phyloP scores from a whole-genome alignment of 2,113 vertebrate species.

The Sisor rabdophorus region DNA sequence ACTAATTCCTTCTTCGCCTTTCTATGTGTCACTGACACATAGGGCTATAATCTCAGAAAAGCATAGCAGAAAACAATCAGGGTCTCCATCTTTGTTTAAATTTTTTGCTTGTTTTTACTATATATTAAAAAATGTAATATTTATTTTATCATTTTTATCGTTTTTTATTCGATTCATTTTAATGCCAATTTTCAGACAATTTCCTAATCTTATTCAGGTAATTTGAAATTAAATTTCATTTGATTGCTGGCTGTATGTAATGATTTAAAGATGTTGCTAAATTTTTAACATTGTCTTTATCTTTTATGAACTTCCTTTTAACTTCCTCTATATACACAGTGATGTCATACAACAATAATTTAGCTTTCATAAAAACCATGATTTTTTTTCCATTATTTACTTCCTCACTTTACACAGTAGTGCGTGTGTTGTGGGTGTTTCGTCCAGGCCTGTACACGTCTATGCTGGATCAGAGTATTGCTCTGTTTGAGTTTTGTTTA shows the following conservation, averaged over 20 bases:
- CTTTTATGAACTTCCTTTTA: neutral
- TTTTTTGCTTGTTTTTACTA: too few species aligned
- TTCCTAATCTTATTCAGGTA: too few species aligned
- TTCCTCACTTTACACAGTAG: neutral
- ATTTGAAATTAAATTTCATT: neutral
- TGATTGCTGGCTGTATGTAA: too few species aligned
- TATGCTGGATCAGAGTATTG: neutral
- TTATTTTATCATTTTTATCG: too few species aligned
- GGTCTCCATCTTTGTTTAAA: too few species aligned
- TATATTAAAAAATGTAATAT: too few species aligned
- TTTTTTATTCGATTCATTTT: too few species aligned
- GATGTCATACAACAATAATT: neutral
- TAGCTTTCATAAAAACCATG: neutral
- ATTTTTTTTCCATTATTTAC: neutral
- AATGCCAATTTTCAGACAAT: too few species aligned
- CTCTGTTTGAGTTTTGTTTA: neutral
- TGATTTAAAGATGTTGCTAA: neutral
- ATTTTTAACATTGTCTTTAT: neutral
- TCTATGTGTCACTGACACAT: too few species aligned
- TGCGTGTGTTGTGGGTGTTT: constrained; percentile 4
- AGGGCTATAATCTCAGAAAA: too few species aligned
- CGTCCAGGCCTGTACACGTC: constrained; percentile 42
- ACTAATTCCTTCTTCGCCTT: too few species aligned
- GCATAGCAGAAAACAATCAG: too few species aligned
- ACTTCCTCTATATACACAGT: neutral